phyloP scores from a whole-genome alignment of 2,888 invertebrate species.

The Dascillus cervinus region DNA sequence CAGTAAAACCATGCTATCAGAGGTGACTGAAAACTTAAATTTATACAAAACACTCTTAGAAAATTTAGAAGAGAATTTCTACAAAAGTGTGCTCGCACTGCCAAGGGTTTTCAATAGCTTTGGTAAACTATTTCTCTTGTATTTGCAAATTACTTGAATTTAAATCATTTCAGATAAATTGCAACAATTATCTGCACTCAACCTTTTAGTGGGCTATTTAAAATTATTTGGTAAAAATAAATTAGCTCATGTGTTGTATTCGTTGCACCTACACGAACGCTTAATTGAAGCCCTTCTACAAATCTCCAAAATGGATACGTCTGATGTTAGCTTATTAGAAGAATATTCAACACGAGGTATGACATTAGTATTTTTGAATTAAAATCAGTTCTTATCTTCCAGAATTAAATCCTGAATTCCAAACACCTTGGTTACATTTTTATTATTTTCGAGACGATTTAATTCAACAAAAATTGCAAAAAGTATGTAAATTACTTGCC shows the following conservation, averaged over 20 bases:
- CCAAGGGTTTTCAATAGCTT: slow-evolving; percentile 60
- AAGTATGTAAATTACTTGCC: slow-evolving; percentile 50
- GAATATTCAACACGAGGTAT: slow-evolving; percentile 43
- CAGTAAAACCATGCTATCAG: slow-evolving; percentile 37
- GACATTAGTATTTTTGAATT: too few relatives aligned
- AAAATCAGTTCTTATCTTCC: too few relatives aligned
- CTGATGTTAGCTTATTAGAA: slow-evolving; percentile 46
- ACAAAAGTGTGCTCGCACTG: slow-evolving; percentile 49
- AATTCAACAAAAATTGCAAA: slow-evolving; percentile 46
- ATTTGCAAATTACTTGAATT: slow-evolving; percentile 1
- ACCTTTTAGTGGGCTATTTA: slow-evolving; percentile 61
- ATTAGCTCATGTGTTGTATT: slow-evolving; percentile 50
- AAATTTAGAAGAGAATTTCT: slow-evolving; percentile 53
- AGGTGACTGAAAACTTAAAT: slow-evolving; percentile 37
- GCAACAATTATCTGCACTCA: slow-evolving; percentile 55
- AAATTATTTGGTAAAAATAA: slow-evolving; percentile 49
- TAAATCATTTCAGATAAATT: slow-evolving; percentile 44
- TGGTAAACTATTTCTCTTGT: slow-evolving; percentile 35
- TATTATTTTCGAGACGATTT: slow-evolving; percentile 48
- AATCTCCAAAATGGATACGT: slow-evolving; percentile 46
- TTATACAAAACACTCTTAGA: slow-evolving; percentile 46
- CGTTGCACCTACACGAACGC: slow-evolving; percentile 47
- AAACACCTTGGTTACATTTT: slow-evolving; percentile 57
- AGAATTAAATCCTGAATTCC: slow-evolving; percentile 35
- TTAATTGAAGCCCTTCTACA: slow-evolving; percentile 51